Percentiles rank a stretch among this genome's conserved stretches.
Conservation (phyloP, 2,888 invertebrate species). For the Lasioglossum morio region DNA sequence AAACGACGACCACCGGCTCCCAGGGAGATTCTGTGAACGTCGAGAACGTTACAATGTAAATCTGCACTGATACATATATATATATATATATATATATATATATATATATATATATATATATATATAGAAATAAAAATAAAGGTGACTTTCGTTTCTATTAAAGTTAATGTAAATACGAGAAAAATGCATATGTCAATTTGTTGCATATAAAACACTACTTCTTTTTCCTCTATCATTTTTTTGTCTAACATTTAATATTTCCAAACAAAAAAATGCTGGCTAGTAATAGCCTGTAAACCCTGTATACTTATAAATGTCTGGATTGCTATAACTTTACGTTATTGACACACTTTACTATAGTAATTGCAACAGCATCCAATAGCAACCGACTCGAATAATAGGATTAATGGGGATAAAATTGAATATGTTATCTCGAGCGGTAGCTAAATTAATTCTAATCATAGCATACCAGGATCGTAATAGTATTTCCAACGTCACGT, state of each 20-base stretch:
- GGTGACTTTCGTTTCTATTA: too few relatives aligned
- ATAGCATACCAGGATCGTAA: neutral
- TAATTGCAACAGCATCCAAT: neutral
- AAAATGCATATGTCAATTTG: too few relatives aligned
- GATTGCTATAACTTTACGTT: neutral
- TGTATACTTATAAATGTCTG: neutral
- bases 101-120: too few relatives aligned
- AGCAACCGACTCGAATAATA: neutral
- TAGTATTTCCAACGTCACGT: neutral
- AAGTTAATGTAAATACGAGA: too few relatives aligned
- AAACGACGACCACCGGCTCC: neutral
- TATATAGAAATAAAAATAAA: too few relatives aligned
- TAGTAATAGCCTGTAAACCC: too few relatives aligned
- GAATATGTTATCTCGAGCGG: neutral
- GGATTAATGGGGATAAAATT: slow-evolving; percentile 1
- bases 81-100: too few relatives aligned
- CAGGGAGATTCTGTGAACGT: neutral
- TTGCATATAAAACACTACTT: too few relatives aligned
- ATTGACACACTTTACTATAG: neutral
- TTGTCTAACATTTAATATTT: too few relatives aligned
- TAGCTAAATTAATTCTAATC: neutral
- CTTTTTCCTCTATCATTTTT: too few relatives aligned
- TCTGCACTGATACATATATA: neutral
- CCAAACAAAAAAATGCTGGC: too few relatives aligned
- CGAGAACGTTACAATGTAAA: too few relatives aligned